Evolutionary conservation across 2,797 vertebrate genomes (phyloP), one percentile per base, ranked within the genome.

Genomic region (Argentina silus): DNA sequence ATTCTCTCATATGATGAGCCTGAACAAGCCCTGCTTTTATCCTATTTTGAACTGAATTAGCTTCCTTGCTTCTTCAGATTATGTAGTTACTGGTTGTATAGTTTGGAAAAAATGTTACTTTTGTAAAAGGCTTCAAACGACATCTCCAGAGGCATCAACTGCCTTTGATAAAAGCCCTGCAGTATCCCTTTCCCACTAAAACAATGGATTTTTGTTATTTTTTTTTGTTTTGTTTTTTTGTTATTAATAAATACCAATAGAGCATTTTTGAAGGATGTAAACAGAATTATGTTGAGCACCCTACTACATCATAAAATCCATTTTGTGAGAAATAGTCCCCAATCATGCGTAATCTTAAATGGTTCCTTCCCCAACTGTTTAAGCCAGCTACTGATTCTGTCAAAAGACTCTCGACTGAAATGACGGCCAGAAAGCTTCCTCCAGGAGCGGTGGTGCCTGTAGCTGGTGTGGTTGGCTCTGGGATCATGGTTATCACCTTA

Each of bases 41-140:
- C 96, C 93, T 97, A 96, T 93, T 98, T 97, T 97, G 95, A 97
- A 96, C 97, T 98, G 97, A 99, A 98, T 96, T 97, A 97, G 97
- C 97, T 91, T 94, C 95, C 95, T 96, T 97, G 97, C 97, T 98
- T 97, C 94, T 99, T 99, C 98, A 99, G 96, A 96, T 94, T 97
- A 97, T 98, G 96, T 99, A 99, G 97, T 99, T 98, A 98, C 97
- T 98, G 97, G 96, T 97, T 99, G 97, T 99, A 99, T 98, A 99
- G 97, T 98, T 98, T 97, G 95, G 94, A 94, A 92, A 88, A 98
- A 97, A 97, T 97, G 97, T 98, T 98, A 98, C 96, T 99, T 98
- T 99, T 99, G 95, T 98, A 98, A 98, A 36, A 96, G 96, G 96
- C 97, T 97, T 96, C 95, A 50, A 94, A 36, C 4, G 27, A 97